Evolutionary conservation across 2,888 invertebrate species (phyloP), one percentile per base, ranked within the genome.

Genomic region (Rhingia campestris): DNA sequence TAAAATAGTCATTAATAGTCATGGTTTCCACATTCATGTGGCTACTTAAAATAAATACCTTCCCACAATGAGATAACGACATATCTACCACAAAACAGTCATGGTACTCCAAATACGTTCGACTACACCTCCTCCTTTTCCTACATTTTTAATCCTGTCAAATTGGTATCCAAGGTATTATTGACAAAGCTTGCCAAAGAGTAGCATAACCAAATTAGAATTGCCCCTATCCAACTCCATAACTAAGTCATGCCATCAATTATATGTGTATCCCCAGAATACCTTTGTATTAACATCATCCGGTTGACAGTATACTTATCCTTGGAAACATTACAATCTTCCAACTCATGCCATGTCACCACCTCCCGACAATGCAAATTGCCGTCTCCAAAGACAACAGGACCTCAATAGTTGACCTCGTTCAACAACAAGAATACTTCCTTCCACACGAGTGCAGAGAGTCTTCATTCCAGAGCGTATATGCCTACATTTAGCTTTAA

Each of bases 331-430:
- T 37, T 37, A 49, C 49, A 49, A 63, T n/a, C 14, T 63, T n/a
- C 37, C 37, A 14, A 5, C 32, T 35, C 33, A 43, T 37, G 6
- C 30, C n/a, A 33, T 22, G 32, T 53, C 51, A 51, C 4, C 32
- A 51, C n/a, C 22, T 56, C 58, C 47, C 37, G 56, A 30, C 37
- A 45, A 56, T 69, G 72, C 61, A 72, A 72, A 72, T 53, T 61
- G 43, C 6, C 53, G 37, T 45, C 54, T 12, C 53, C 53, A 54
- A 45, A 35, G 53, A 58, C 56, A 80, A 80, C 69, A 70, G 59
- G 70, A 41, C 69, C 70, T 75, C 63, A 75, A 69, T 58, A 64
- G 51, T 76, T 75, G 81, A 81, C 81, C 81, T 64, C 81, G 12
- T 81, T 81, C 70, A 75, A 75, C 49, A 69, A 49, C 49, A 69